phyloP scores from a whole-genome alignment of 1,140 invertebrate genomes.

The Listronotus oregonensis region DNA sequence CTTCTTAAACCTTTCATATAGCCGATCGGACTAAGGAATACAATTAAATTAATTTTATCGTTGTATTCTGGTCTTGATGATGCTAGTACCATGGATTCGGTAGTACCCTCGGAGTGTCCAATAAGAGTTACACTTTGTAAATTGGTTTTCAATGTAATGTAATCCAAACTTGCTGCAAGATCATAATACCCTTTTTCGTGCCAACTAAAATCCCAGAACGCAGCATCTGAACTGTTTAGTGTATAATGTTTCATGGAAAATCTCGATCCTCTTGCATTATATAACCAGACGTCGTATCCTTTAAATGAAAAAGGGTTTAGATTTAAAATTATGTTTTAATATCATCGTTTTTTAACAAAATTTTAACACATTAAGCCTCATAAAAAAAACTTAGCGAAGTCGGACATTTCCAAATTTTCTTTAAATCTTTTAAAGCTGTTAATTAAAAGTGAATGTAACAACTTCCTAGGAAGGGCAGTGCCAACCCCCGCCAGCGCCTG shows the following conservation, averaged over 20 bases:
- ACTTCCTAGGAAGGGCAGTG: too few species aligned
- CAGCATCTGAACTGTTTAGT: conserved; percentile 5
- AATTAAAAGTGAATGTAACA: too few species aligned
- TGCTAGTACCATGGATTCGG: conserved; percentile 60
- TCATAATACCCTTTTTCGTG: conserved; percentile 73
- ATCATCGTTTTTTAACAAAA: too few species aligned
- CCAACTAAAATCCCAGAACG: conserved; percentile 58
- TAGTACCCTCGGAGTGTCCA: conserved; percentile 65
- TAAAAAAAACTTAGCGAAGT: too few species aligned
- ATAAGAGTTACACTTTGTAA: conserved; percentile 60
- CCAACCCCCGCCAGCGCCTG: too few species aligned
- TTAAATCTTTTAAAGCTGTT: too few species aligned
- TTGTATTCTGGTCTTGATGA: conserved; percentile 61
- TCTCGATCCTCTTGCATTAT: conserved; percentile 59
- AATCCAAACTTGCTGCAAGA: conserved; percentile 66
- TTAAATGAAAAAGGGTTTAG: conserved; percentile 3
- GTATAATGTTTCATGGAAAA: conserved; percentile 28
- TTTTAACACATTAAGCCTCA: too few species aligned
- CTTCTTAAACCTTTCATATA: conserved; percentile 49
- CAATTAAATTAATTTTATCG: conserved; percentile 59
- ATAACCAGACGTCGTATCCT: conserved; percentile 64
- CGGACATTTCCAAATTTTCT: too few species aligned
- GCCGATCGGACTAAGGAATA: conserved; percentile 65
- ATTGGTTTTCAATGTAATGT: conserved; percentile 60
- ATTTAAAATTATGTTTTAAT: neutral